Evolutionary conservation across 2,113 vertebrate species (phyloP).

Genomic region (Penelope pileata): DNA sequence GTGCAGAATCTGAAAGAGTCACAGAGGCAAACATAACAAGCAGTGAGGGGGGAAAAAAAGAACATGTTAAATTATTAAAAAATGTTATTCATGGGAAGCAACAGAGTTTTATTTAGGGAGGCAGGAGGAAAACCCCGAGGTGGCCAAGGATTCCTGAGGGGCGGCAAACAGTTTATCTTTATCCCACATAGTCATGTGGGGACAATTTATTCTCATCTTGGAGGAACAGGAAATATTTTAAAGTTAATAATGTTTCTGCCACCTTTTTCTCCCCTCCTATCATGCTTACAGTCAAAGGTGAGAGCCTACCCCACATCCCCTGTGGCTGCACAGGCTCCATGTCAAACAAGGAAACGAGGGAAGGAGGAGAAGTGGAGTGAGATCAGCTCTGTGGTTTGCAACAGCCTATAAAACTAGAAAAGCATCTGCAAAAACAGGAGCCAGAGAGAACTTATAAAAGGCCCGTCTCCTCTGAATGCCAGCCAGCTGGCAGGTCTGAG

Average conservation of each 20-base stretch:
- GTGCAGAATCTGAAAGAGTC: background rate
- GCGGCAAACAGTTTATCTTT: constrained; percentile 15
- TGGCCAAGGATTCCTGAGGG: constrained; percentile 31
- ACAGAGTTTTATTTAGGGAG: background rate
- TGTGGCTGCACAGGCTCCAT: constrained; percentile 39
- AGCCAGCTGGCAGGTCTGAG: background rate
- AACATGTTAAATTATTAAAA: constrained; percentile 24
- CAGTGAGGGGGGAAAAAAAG: background rate
- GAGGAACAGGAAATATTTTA: constrained; percentile 62
- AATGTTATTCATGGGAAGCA: background rate
- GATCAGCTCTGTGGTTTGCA: constrained; percentile 43
- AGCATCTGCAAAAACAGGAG: background rate
- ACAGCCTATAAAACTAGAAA: constrained; percentile 41
- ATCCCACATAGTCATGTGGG: constrained; percentile 32
- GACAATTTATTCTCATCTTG: constrained; percentile 68
- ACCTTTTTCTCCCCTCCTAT: constrained; percentile 26
- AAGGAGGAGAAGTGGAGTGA: constrained; percentile 18
- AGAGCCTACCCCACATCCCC: constrained; percentile 14
- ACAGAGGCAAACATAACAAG: background rate
- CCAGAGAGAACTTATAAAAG: constrained; percentile 26
- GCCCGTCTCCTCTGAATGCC: background rate
- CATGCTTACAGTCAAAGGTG: constrained; percentile 65
- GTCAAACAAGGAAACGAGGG: constrained; percentile 46
- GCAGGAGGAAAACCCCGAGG: background rate
- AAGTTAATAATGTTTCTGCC: constrained; percentile 68